Percentiles rank a stretch among this genome's conserved stretches.
Evolutionary conservation across 2,797 vertebrate genomes (phyloP).

Genomic region (Poecilia gillii): DNA sequence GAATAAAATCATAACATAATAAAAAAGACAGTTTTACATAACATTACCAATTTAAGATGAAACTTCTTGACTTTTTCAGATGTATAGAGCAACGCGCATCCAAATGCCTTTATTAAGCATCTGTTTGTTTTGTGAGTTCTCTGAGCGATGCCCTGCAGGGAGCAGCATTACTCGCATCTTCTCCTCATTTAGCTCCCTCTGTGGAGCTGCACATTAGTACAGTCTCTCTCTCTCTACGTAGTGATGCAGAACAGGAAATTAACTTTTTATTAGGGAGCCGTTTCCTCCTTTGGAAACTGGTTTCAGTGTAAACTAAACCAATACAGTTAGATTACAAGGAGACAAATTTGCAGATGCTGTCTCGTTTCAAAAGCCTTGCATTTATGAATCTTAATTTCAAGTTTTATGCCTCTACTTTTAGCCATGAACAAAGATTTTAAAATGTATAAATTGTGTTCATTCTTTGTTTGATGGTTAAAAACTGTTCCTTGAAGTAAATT

Average conservation of each 20-base stretch:
- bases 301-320: slow-evolving; percentile 20
- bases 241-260: slow-evolving; percentile 45
- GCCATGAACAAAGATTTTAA: neutral
- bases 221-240: slow-evolving; percentile 1
- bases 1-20: neutral
- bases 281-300: neutral
- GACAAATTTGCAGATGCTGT: neutral
- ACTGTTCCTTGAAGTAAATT: neutral
- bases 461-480: neutral
- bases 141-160: slow-evolving; percentile 10
- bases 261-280: slow-evolving; percentile 39
- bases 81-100: slow-evolving; percentile 21
- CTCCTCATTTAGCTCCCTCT: slow-evolving; percentile 23
- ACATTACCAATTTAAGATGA: neutral
- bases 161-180: slow-evolving; percentile 16
- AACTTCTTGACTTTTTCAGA: slow-evolving; percentile 3
- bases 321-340: neutral
- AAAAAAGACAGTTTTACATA: neutral
- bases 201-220: slow-evolving; percentile 38
- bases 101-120: slow-evolving; percentile 32
- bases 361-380: neutral
- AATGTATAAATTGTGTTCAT: neutral
- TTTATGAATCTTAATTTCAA: neutral
- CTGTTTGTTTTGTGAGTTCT: slow-evolving; percentile 17
- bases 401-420: neutral